Percentiles rank a stretch among this genome's conserved stretches.
Evolutionary conservation across 2,113 vertebrate genomes (phyloP).

Genomic region (Romanogobio albipinnatus): DNA sequence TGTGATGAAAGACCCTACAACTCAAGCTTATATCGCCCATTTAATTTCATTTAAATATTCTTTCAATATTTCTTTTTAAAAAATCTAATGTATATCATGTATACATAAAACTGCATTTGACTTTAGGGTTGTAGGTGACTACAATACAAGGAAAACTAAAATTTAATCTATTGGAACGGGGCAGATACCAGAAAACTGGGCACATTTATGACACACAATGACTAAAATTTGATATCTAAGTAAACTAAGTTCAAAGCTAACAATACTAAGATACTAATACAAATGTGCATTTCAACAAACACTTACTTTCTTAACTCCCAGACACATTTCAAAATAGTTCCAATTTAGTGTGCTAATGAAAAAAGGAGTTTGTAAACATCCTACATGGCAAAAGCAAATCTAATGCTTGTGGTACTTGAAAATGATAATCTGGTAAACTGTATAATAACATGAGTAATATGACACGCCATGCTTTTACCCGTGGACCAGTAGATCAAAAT

Average conservation of each 20-base stretch:
- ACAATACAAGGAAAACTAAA: neutral
- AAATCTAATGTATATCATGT: neutral
- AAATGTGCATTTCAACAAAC: conserved; percentile 25
- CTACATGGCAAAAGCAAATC: neutral
- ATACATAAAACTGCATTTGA: neutral
- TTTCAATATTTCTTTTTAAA: no score
- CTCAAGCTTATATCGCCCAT: no score
- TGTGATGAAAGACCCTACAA: no score
- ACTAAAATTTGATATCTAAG: neutral
- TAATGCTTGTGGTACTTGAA: neutral
- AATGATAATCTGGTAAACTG: neutral
- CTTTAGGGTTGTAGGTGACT: neutral
- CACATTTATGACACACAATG: conserved; percentile 30
- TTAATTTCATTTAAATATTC: no score
- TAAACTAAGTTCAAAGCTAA: neutral
- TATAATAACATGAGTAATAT: neutral
- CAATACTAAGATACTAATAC: neutral
- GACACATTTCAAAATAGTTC: conserved; percentile 28
- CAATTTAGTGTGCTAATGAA: conserved; percentile 57
- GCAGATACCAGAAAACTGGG: no score
- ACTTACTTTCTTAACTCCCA: conserved; percentile 41
- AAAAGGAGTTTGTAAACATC: conserved; percentile 37
- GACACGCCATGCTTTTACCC: neutral
- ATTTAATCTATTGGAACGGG: neutral
- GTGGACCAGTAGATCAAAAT: neutral